These are phyloP conservation scores for Porites rus DNA, from an alignment of 92 coral and sea anemone genomes.

Conservation along the genomic window DNA sequence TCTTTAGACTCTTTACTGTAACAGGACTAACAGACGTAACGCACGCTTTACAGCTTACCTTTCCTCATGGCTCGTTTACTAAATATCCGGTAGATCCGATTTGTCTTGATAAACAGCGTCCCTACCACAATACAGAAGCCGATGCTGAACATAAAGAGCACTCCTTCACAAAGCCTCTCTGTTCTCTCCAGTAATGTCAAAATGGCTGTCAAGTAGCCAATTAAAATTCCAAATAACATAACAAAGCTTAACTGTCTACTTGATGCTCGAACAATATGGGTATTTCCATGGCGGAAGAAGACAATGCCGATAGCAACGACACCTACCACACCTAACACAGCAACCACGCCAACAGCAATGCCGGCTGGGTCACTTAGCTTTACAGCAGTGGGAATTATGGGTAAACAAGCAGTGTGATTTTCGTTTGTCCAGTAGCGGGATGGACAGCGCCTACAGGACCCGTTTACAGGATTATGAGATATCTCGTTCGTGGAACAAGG, in stretches of 20 bases:
- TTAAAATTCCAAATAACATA: constrained; percentile 80
- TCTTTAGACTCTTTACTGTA: too few species aligned
- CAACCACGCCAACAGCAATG: constrained; percentile 67
- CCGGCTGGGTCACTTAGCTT: constrained; percentile 76
- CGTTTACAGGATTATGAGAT: constrained; percentile 78
- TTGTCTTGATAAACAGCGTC: constrained; percentile 86
- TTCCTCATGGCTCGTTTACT: constrained; percentile 88
- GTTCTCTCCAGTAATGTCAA: constrained; percentile 75
- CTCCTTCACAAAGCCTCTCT: constrained; percentile 70
- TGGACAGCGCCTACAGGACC: constrained; percentile 71
- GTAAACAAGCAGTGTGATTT: constrained; percentile 81
- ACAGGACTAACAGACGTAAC: too few species aligned
- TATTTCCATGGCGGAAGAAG: constrained; percentile 68
- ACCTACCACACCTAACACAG: constrained; percentile 60
- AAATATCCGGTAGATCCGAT: constrained; percentile 84
- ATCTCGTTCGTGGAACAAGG: constrained; percentile 79
- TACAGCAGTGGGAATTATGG: constrained; percentile 74
- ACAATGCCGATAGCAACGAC: constrained; percentile 69
- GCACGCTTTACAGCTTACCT: constrained; percentile 50
- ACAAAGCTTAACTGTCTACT: constrained; percentile 77
- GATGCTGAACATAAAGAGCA: constrained; percentile 75
- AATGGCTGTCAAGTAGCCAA: constrained; percentile 80
- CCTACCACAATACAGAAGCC: constrained; percentile 85
- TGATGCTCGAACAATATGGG: constrained; percentile 87
- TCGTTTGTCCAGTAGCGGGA: constrained; percentile 79